These are phyloP conservation scores for Microchirus variegatus DNA, from an alignment of 2,797 vertebrate genomes.

Conservation along the genomic window DNA sequence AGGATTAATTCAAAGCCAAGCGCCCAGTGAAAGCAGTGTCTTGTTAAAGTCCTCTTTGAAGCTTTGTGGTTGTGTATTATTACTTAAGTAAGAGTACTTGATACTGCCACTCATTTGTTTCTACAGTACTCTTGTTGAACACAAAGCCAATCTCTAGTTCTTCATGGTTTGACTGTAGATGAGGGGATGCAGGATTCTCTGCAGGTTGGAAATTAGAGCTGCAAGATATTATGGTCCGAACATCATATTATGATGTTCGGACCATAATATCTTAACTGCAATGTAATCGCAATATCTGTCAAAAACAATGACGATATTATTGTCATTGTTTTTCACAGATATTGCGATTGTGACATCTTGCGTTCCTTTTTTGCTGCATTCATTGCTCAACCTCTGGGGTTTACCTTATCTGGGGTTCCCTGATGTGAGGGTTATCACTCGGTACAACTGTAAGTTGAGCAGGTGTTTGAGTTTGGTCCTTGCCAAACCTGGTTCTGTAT, in stretches of 20 bases:
- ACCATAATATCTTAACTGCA: too few species aligned
- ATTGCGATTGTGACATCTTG: too few species aligned
- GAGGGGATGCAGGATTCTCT: neutral
- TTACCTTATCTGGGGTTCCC: too few species aligned
- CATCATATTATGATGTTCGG: too few species aligned
- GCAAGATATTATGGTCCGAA: neutral
- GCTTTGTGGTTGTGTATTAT: conserved; percentile 50
- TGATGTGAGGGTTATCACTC: too few species aligned
- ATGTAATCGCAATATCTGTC: too few species aligned
- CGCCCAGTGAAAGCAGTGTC: conserved; percentile 9
- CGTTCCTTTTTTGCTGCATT: neutral
- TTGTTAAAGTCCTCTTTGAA: conserved; percentile 30
- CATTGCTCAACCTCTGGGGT: too few species aligned
- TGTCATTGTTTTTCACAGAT: too few species aligned
- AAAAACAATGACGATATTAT: too few species aligned
- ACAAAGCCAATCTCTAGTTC: conserved; percentile 22
- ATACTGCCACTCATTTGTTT: too few species aligned
- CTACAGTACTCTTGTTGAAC: conserved; percentile 9
- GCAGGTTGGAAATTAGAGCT: conserved; percentile 2
- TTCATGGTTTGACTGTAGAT: conserved; percentile 1
- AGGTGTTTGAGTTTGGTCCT: neutral
- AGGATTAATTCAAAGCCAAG: conserved; percentile 23
- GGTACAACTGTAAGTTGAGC: too few species aligned
- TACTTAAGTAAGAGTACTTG: conserved; percentile 34
- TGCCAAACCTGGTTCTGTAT: neutral